These are phyloP conservation scores for Pseudeuparius sepicola DNA, from an alignment of 2,888 invertebrate genomes.

Conservation along the genomic window DNA sequence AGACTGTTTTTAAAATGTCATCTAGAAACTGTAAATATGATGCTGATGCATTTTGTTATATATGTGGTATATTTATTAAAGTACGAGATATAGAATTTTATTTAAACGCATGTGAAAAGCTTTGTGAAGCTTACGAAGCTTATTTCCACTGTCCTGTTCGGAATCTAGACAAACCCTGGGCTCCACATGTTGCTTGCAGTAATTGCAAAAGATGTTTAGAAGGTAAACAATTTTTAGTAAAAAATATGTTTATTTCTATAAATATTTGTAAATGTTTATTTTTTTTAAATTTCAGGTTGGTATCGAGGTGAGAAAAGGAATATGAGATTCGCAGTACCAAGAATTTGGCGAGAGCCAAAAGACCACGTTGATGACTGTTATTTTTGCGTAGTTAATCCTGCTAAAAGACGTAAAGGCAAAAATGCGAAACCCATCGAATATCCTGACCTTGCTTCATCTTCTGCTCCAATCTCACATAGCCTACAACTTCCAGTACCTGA, in stretches of 20 bases:
- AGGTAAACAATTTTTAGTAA: no score
- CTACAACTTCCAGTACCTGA: constrained; percentile 1
- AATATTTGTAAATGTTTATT: no score
- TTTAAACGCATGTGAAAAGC: constrained; percentile 15
- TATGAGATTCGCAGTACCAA: constrained; percentile 8
- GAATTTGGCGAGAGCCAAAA: constrained; percentile 9
- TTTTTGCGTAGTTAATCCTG: constrained; percentile 9
- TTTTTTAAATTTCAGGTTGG: constrained; percentile 4
- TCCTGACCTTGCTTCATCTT: neutral
- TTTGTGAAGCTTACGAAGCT: constrained; percentile 25
- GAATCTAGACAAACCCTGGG: constrained; percentile 24
- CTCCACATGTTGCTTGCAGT: constrained; percentile 23
- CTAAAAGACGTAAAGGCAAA: constrained; percentile 8
- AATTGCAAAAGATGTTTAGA: constrained; percentile 14
- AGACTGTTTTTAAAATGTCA: no score
- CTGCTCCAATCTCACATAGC: constrained; percentile 1
- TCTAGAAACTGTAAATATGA: constrained; percentile 11
- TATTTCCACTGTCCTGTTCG: constrained; percentile 16
- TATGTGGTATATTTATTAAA: constrained; percentile 23
- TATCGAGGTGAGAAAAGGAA: constrained; percentile 6
- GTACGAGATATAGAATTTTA: constrained; percentile 21
- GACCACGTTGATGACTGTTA: constrained; percentile 8
- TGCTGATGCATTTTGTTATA: constrained; percentile 15
- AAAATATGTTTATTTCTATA: no score
- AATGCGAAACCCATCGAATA: constrained; percentile 10